Evolutionary conservation across 2,113 vertebrate species (phyloP).

Genomic region (Podilymbus podiceps): DNA sequence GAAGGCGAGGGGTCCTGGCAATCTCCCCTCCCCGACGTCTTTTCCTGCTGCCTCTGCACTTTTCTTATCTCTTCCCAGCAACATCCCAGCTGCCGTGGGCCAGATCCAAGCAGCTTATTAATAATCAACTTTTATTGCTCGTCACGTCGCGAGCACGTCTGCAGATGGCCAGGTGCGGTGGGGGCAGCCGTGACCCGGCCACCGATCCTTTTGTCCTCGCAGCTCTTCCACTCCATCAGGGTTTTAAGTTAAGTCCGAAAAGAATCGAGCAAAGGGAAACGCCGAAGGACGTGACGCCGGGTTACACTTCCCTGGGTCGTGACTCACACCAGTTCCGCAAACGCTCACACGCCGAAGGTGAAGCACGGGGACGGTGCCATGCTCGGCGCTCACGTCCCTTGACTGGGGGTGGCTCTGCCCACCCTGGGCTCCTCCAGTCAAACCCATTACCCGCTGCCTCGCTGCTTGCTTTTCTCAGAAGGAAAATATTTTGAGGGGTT

Average conservation of each 20-base stretch:
- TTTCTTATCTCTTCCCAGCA: neutral
- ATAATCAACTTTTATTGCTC: neutral
- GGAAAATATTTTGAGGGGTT: neutral
- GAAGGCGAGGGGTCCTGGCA: rapidly evolving
- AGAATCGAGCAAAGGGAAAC: neutral
- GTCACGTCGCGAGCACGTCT: neutral
- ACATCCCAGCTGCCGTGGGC: neutral
- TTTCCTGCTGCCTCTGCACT: neutral
- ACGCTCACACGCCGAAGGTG: rapidly evolving
- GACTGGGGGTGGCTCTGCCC: neutral
- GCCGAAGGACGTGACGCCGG: neutral
- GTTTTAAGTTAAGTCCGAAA: neutral
- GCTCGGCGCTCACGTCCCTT: neutral
- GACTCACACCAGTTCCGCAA: neutral
- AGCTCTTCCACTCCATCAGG: rapidly evolving
- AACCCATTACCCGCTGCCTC: too few relatives aligned
- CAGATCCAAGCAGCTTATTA: neutral
- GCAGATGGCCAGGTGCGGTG: neutral
- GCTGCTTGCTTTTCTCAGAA: neutral
- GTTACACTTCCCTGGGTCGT: neutral
- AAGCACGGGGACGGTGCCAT: neutral
- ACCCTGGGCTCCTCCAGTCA: neutral
- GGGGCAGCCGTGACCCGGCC: neutral
- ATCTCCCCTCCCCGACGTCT: neutral
- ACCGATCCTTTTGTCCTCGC: neutral